A percentile compares a stretch with the other conserved stretches of the same genome.
Evolutionary conservation across 92 coral and sea anemone species (phyloP).

Genomic region (Phenganax subtilis): DNA sequence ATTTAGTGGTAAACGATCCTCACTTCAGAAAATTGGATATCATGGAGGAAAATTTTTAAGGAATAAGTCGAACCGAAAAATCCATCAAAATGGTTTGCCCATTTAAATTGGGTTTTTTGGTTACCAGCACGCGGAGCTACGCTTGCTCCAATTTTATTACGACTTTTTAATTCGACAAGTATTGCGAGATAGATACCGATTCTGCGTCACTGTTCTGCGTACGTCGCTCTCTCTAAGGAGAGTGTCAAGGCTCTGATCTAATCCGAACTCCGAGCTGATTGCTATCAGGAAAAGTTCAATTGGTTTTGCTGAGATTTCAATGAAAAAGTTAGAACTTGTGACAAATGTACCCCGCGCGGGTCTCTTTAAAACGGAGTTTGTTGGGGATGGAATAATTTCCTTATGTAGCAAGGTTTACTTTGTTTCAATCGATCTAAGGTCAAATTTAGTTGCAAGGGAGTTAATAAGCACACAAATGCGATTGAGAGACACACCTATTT

Average conservation of each 20-base stretch:
- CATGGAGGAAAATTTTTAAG: background rate
- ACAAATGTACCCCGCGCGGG: background rate
- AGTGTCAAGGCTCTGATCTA: background rate
- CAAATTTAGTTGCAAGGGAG: background rate
- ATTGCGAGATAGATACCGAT: no score
- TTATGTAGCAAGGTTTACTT: background rate
- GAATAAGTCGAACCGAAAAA: background rate
- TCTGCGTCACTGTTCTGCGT: background rate
- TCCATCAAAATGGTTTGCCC: background rate
- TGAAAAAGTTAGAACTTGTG: slow-evolving; percentile 3
- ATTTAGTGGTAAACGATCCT: background rate
- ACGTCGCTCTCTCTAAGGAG: background rate
- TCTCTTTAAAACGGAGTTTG: slow-evolving; percentile 4
- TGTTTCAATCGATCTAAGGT: background rate
- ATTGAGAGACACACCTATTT: background rate
- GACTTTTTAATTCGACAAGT: background rate
- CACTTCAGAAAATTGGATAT: slow-evolving; percentile 10
- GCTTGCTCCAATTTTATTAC: no score
- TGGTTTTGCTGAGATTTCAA: background rate
- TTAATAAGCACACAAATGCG: background rate
- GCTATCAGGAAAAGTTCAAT: background rate
- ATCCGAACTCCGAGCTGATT: background rate
- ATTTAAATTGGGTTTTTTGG: no score
- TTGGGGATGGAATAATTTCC: background rate
- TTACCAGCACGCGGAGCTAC: background rate